These are phyloP conservation scores for Rhadina sibilatrix DNA, from an alignment of 2,113 vertebrate species.

Conservation along the genomic window DNA sequence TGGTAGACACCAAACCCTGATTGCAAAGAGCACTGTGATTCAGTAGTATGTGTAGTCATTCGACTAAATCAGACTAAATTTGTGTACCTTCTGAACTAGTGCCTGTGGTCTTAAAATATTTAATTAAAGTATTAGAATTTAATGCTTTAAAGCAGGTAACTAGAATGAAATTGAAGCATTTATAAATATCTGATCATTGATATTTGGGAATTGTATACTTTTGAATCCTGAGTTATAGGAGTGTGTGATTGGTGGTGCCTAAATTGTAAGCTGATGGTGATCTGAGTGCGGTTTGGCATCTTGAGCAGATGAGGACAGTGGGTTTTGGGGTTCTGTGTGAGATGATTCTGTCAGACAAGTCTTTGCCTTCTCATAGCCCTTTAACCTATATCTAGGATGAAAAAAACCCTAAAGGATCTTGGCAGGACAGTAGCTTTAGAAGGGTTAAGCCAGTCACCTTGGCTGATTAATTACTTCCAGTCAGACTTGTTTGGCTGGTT, in stretches of 20 bases:
- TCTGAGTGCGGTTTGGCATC: not conserved
- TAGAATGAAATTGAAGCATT: not conserved
- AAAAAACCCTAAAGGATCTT: not conserved
- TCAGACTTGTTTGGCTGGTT: not conserved
- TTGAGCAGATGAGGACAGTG: not conserved
- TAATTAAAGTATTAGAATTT: not conserved
- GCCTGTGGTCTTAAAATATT: not conserved
- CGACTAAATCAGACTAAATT: not conserved
- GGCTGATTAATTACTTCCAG: not conserved
- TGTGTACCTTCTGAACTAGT: not conserved
- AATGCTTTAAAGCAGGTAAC: not conserved
- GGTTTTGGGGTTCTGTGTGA: not conserved
- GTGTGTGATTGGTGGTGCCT: not conserved
- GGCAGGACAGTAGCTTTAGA: not conserved
- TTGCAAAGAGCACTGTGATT: not conserved
- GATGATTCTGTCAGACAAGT: not conserved
- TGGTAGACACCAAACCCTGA: not conserved
- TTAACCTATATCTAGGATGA: not conserved
- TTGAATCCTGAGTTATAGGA: not conserved
- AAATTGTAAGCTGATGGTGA: not conserved
- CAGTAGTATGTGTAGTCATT: not conserved
- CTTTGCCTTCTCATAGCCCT: not conserved
- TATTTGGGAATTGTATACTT: not conserved
- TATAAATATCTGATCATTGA: not conserved
- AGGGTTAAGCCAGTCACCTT: not conserved